A percentile compares a stretch with the other conserved stretches of the same genome.
These are phyloP conservation scores for Melanotaenia maccullochi DNA, from an alignment of 2,797 vertebrate species.

Conservation along the genomic window DNA sequence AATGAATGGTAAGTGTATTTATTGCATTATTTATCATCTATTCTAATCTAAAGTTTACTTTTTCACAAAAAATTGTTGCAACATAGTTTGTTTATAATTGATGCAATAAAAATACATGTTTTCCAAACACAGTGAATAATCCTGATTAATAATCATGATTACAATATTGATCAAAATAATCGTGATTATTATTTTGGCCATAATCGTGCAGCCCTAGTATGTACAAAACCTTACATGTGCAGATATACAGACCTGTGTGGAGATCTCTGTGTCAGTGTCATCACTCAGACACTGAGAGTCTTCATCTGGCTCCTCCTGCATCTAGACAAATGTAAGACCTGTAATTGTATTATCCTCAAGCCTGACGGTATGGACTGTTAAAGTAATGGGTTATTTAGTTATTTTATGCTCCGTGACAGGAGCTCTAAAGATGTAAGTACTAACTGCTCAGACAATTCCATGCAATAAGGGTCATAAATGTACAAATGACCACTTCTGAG, in stretches of 20 bases:
- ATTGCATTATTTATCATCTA: too few species aligned
- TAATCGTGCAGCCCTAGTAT: too few species aligned
- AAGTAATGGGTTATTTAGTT: neutral
- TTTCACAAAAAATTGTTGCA: too few species aligned
- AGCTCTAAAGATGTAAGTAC: neutral
- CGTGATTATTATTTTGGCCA: too few species aligned
- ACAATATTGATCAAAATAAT: too few species aligned
- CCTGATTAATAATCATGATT: too few species aligned
- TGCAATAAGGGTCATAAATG: neutral
- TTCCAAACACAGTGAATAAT: too few species aligned
- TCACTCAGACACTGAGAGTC: conserved; percentile 92
- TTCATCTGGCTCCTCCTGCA: conserved; percentile 89
- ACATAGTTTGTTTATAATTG: too few species aligned
- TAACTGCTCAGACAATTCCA: neutral
- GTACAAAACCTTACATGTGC: neutral
- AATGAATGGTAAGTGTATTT: too few species aligned
- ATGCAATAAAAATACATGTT: too few species aligned
- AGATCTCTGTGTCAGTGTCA: conserved; percentile 92
- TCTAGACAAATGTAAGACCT: conserved; percentile 60
- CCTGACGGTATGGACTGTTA: neutral
- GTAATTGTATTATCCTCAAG: neutral
- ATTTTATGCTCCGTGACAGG: neutral
- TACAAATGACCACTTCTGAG: neutral
- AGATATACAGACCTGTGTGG: conserved; percentile 83
- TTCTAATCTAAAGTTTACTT: too few species aligned